phyloP scores from a whole-genome alignment of 2,888 invertebrate species.

The Agrochola circellaris region DNA sequence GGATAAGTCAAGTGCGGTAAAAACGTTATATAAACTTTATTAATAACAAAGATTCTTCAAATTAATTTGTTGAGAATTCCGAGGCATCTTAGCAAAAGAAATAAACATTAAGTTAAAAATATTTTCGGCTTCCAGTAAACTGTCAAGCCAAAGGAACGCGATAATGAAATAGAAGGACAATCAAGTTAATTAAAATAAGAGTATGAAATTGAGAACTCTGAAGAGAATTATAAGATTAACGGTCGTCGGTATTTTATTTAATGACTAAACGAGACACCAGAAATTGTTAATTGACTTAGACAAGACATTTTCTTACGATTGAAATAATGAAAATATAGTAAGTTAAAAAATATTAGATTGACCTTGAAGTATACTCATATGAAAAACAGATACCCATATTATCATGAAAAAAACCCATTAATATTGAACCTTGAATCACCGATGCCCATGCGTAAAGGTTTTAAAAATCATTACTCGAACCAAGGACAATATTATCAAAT shows the following conservation, averaged over 20 bases:
- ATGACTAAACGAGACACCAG: not conserved
- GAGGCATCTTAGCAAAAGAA: not conserved
- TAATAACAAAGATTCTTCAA: not conserved
- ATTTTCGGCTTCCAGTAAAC: not conserved
- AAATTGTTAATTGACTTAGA: conserved; percentile 7
- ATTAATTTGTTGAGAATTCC: not conserved
- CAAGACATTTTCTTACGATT: too few relatives aligned
- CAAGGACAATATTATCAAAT: too few relatives aligned
- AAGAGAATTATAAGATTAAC: conserved; percentile 31
- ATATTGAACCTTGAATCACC: not conserved
- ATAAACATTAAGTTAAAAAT: not conserved
- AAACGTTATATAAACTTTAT: not conserved
- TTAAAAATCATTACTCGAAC: too few relatives aligned
- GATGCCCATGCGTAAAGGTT: not conserved
- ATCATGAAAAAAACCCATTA: not conserved
- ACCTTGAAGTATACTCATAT: not conserved
- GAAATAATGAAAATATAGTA: not conserved
- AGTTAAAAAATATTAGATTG: not conserved
- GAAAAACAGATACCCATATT: too few relatives aligned
- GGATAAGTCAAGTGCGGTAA: not conserved
- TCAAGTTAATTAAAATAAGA: conserved; percentile 36
- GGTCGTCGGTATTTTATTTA: conserved; percentile 11
- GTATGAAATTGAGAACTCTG: conserved; percentile 16
- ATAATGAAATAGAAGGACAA: conserved; percentile 45
- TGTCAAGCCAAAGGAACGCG: conserved; percentile 13